Conservation (phyloP, 2,113 vertebrate species). For the Irena cyanogastra region DNA sequence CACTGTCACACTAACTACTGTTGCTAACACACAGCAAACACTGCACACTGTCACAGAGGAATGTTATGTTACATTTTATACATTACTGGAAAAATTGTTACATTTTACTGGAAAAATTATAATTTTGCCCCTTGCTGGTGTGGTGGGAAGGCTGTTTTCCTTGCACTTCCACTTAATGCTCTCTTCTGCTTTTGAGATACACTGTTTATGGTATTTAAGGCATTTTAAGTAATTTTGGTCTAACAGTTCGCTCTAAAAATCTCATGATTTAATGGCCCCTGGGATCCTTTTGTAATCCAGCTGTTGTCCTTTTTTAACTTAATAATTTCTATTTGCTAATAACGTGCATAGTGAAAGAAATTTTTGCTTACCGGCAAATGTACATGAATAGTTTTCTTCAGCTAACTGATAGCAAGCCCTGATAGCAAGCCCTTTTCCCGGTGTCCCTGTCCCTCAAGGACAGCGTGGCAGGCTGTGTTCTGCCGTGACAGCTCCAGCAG, state of each 20-base stretch:
- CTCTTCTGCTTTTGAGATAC: background rate
- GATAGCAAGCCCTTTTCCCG: background rate
- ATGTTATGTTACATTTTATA: background rate
- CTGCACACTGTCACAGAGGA: background rate
- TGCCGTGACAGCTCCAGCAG: background rate
- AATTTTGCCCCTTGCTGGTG: background rate
- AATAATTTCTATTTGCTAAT: background rate
- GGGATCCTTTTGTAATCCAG: background rate
- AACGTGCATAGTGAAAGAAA: background rate
- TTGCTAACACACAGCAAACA: background rate
- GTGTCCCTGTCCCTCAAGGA: background rate
- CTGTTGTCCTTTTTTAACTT: background rate
- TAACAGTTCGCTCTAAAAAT: background rate
- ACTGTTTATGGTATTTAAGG: background rate
- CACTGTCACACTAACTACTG: background rate
- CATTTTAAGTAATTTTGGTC: background rate
- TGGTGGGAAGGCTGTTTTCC: background rate
- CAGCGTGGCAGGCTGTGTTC: accelerated
- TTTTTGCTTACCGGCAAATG: accelerated
- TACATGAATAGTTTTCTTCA: background rate
- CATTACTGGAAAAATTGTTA: background rate
- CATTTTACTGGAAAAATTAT: background rate
- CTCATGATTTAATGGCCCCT: background rate
- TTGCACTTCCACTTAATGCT: background rate
- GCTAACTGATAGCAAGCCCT: background rate